Evolutionary conservation across 2,888 invertebrate genomes (phyloP).

Genomic region (Phragmatobia fuliginosa): DNA sequence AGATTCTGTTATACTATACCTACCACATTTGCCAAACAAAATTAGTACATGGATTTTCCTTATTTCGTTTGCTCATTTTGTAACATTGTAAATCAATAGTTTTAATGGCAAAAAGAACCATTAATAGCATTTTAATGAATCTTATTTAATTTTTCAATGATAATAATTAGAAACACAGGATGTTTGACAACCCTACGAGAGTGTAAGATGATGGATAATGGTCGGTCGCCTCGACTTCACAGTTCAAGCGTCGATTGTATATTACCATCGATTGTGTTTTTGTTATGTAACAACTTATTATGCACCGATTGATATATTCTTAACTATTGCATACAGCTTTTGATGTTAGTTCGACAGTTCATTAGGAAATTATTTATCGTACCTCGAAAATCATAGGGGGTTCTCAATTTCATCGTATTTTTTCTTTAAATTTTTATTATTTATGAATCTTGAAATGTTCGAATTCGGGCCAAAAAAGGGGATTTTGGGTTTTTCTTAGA

Average conservation of each 20-base stretch:
- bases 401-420: neutral
- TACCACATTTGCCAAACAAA: too few relatives aligned
- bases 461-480: too few relatives aligned
- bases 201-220: constrained; percentile 52
- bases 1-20: too few relatives aligned
- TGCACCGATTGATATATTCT: constrained; percentile 36
- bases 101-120: too few relatives aligned
- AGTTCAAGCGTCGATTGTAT: constrained; percentile 36
- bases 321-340: constrained; percentile 13
- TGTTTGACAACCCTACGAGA: constrained; percentile 41
- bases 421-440: too few relatives aligned
- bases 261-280: constrained; percentile 32
- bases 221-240: constrained; percentile 48
- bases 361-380: constrained; percentile 2
- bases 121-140: neutral
- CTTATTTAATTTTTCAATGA: neutral
- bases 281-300: constrained; percentile 38
- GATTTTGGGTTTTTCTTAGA: too few relatives aligned
- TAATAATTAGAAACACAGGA: neutral
- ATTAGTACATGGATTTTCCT: too few relatives aligned
- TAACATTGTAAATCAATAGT: too few relatives aligned
- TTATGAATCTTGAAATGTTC: too few relatives aligned
- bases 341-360: constrained; percentile 20
- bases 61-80: too few relatives aligned
- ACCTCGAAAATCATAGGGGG: neutral